Base-by-base conservation (phyloP, 2,888 invertebrate genomes). In the Eilema depressum region DNA sequence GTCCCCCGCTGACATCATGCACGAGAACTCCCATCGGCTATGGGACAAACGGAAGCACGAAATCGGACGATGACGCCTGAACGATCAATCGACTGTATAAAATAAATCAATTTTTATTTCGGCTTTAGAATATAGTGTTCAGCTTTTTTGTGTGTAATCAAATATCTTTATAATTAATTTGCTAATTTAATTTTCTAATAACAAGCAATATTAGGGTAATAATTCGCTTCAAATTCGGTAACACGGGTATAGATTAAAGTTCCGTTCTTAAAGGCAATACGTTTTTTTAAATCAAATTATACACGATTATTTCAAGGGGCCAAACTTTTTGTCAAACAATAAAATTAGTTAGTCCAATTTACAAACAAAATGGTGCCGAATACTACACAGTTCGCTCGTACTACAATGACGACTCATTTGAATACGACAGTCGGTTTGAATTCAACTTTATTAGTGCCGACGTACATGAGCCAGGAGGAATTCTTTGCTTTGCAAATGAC, bases 401-500 rank as follows among this genome's bases (percentile, higher is more conserved):
- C 92, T 11, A 92, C 93, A 5, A 88, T 91, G 86, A 86, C 88
- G 12, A 87, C 91, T 17, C 83, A 88, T 28, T 82, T 91, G 67
- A 94, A 93, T 69, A 81, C 85, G 0, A 90, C 92, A 11, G 61
- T 90, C 14, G 89, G 88, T 25, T 71, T 91, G 41, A 95, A 95
- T 74, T 90, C 94, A 0, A 94, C 95, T 1, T 89, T 90, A 65
- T 91, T 96, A 79, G 91, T 96, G 60, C 96, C 96, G 25, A 96
- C 96, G 1, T 95, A 94, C 73, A 89, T 96, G 78, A 96, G 96
- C 67, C 93, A 96, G 68, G 96, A 96, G 70, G 96, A 96, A 83
- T 96, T 96, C 80, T 91, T 96, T 75, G 94, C 96, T 62, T 88
- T 96, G 79, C 95, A 96, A 84, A 92, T 96, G 89, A 95, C 96